phyloP scores from a whole-genome alignment of 2,888 invertebrate species.

The Criorhina ranunculi region DNA sequence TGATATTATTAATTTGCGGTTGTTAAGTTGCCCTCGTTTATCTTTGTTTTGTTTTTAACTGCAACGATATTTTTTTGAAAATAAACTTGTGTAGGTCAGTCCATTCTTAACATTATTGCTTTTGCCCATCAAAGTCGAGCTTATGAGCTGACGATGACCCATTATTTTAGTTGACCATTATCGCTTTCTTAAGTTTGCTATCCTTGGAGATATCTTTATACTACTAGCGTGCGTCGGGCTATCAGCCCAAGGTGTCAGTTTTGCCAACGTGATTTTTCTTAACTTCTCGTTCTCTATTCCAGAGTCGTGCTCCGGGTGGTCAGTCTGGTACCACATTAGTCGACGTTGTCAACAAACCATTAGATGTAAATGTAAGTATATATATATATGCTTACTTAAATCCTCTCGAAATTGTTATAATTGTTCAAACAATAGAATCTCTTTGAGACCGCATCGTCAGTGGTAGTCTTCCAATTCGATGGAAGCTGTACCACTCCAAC shows the following conservation, averaged over 20 bases:
- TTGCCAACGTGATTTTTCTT: too few species aligned
- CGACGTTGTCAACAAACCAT: slow-evolving; percentile 87
- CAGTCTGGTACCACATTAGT: slow-evolving; percentile 88
- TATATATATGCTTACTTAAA: background rate
- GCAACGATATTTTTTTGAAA: background rate
- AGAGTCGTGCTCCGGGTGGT: slow-evolving; percentile 93
- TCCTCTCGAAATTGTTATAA: background rate
- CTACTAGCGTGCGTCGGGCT: too few species aligned
- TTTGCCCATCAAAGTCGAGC: too few species aligned
- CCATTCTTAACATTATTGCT: too few species aligned
- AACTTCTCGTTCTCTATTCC: slow-evolving; percentile 3
- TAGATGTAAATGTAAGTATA: slow-evolving; percentile 86
- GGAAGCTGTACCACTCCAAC: slow-evolving; percentile 81
- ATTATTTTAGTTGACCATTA: too few species aligned
- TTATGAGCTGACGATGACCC: too few species aligned
- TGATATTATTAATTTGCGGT: too few species aligned
- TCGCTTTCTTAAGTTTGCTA: too few species aligned
- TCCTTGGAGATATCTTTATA: too few species aligned
- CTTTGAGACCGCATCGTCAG: slow-evolving; percentile 92
- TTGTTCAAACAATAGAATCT: slow-evolving; percentile 83
- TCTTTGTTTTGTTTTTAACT: too few species aligned
- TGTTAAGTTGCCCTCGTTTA: too few species aligned
- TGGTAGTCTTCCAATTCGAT: slow-evolving; percentile 94
- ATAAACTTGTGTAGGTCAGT: background rate
- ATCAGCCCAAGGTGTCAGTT: too few species aligned